Evolutionary conservation across 1,140 invertebrate genomes (phyloP).

Genomic region (Drosophila miranda): DNA sequence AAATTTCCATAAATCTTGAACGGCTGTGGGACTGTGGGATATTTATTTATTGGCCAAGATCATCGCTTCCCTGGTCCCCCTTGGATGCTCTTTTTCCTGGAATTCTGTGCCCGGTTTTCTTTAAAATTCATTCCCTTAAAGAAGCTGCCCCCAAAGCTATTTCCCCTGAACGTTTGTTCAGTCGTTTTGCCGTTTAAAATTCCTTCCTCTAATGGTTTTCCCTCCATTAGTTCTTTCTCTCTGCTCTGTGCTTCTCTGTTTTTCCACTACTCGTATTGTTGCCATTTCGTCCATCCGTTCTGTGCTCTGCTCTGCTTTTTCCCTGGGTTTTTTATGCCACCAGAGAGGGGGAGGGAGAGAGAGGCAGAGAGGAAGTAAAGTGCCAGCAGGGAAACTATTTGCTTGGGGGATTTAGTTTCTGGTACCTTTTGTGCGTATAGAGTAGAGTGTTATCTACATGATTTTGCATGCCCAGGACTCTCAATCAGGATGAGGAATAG

Average conservation of each 20-base stretch:
- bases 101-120: too few relatives aligned
- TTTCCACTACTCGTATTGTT: too few relatives aligned
- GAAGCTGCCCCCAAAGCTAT: too few relatives aligned
- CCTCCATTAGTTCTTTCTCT: neutral
- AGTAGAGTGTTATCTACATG: slow-evolving; percentile 63
- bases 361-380: neutral
- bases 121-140: too few relatives aligned
- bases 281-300: too few relatives aligned
- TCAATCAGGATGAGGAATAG: too few relatives aligned
- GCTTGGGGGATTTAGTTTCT: slow-evolving; percentile 73
- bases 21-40: slow-evolving; percentile 8
- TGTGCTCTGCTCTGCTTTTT: slow-evolving; percentile 4
- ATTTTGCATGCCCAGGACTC: slow-evolving; percentile 44
- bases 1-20: slow-evolving; percentile 47
- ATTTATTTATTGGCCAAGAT: too few relatives aligned
- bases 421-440: slow-evolving; percentile 63
- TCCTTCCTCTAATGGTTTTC: too few relatives aligned
- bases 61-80: too few relatives aligned
- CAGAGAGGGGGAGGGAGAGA: neutral
- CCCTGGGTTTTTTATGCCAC: slow-evolving; percentile 7
- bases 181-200: too few relatives aligned
- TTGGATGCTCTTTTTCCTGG: too few relatives aligned
- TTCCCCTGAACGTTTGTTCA: too few relatives aligned
- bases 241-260: neutral
- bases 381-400: slow-evolving; percentile 62